Base-by-base conservation (phyloP, 30 jellyfish, hydroid and myxozoan species). In the Hydractinia echinata region DNA sequence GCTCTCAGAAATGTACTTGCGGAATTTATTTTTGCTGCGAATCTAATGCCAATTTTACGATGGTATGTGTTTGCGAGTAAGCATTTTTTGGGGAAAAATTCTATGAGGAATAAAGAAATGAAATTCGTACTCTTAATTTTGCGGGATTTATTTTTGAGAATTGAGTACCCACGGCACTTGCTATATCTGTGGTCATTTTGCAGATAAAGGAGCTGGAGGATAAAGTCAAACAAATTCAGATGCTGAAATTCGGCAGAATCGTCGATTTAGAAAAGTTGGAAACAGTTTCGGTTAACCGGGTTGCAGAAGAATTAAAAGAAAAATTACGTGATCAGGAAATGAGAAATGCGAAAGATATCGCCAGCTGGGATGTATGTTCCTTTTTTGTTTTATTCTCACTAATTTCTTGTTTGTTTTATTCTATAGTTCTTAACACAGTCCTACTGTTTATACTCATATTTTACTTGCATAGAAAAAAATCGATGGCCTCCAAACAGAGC, bases 241-340 rank as follows among this genome's bases (percentile, higher is more conserved):
- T 93, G 83, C 81, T 93, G 54, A 93, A 93, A 77, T 93, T 93
- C 72, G 99, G 99, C 5, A 66, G 95, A 53, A 73, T 93, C 54
- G 95, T 93, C 14, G 96, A 93, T 73, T 77, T 93, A 64, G 96
- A 87, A 68, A 93, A 93, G 66, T 86, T 93, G 7, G 99, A 93
- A 69, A 87, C 95, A 8, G 94, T 93, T 10, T 87, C 99, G 1
- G 95, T 93, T 9, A 93, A 93, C 70, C 82, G 95, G 56, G 91
- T 83, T 4, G 99, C 99, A 0, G 99, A 93, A 72, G 99, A 93
- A 85, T 55, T 93, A 69, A 93, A 93, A 70, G 99, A 93, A 74
- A 90, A 87, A 53, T 88, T 93, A 76, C 73, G 95, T 74, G 53
- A 84, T 19, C 93, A 87, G 70, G 96, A 93, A 66, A 60, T 77